These are phyloP conservation scores for Malthinus flaveolus DNA, from an alignment of 2,888 invertebrate species.

Conservation along the genomic window DNA sequence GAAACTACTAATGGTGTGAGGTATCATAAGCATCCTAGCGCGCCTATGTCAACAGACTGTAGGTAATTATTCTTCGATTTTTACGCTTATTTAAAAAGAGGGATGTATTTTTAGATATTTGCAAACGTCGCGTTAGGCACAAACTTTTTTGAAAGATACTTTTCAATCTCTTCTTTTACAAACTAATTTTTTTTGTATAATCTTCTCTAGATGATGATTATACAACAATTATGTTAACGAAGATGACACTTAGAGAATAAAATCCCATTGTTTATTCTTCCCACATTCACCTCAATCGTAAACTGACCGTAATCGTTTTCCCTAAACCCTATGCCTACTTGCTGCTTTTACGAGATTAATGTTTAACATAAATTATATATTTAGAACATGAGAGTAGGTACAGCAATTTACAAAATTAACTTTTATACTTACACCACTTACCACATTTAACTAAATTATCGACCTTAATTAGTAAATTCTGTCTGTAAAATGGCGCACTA, in stretches of 20 bases:
- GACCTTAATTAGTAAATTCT: no score
- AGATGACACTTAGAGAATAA: not conserved
- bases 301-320: slow-evolving; percentile 1
- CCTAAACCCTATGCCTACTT: not conserved
- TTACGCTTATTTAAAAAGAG: slow-evolving; percentile 16
- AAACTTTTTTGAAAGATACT: not conserved
- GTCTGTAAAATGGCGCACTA: no score
- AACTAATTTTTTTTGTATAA: not conserved
- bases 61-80: slow-evolving; percentile 19
- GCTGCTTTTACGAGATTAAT: no score
- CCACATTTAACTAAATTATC: no score
- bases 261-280: not conserved
- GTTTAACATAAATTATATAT: no score
- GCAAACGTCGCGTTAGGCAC: not conserved
- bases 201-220: not conserved
- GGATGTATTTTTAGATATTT: slow-evolving; percentile 24
- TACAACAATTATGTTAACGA: not conserved
- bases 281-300: not conserved
- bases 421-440: no score
- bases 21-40: slow-evolving; percentile 19
- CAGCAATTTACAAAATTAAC: no score
- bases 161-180: not conserved
- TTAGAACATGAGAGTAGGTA: no score
- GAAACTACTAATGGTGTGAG: slow-evolving; percentile 12
- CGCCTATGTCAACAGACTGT: slow-evolving; percentile 22